Evolutionary conservation across 2,113 vertebrate genomes (phyloP).

Genomic region (Corythornis vintsioides): DNA sequence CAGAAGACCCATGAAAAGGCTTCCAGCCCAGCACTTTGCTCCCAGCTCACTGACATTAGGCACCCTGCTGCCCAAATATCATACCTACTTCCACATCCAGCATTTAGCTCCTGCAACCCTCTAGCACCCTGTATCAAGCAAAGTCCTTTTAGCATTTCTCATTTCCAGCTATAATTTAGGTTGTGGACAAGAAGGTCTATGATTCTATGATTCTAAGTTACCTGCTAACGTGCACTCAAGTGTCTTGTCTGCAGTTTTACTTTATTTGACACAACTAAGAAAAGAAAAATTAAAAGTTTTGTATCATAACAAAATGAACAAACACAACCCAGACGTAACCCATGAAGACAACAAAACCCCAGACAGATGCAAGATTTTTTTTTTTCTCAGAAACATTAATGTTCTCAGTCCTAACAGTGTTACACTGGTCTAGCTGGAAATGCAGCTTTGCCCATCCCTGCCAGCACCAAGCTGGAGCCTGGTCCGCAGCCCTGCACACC

Average conservation of each 20-base stretch:
- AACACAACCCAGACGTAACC: neutral
- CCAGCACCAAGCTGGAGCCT: fast-evolving
- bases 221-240: neutral
- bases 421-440: neutral
- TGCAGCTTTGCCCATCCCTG: neutral
- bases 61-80: fast-evolving
- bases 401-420: neutral
- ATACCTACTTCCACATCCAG: fast-evolving
- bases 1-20: neutral
- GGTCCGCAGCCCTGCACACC: fast-evolving
- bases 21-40: neutral
- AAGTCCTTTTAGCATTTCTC: neutral
- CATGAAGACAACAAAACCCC: neutral
- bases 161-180: neutral
- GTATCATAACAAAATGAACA: neutral
- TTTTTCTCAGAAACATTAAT: neutral
- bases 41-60: neutral
- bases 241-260: neutral
- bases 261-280: neutral
- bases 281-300: neutral
- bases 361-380: neutral
- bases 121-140: neutral
- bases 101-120: fast-evolving
- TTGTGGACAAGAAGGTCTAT: neutral
- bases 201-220: too few species aligned